A percentile compares a stretch with the other conserved stretches of the same genome.
phyloP scores from a whole-genome alignment of 1,140 invertebrate genomes.

The Orussus abietinus region DNA sequence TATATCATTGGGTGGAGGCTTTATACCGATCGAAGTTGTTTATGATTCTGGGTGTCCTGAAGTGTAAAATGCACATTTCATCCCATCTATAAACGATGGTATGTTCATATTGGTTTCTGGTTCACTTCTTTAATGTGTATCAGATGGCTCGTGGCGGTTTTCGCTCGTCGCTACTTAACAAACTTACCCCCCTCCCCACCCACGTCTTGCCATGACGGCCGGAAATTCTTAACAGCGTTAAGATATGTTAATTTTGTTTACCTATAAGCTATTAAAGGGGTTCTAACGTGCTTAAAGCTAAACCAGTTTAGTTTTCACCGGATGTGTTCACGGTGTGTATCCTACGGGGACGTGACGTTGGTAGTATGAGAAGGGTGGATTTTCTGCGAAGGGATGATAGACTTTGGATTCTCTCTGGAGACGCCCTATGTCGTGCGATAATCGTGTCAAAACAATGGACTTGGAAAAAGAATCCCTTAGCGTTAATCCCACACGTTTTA shows the following conservation, averaged over 20 bases:
- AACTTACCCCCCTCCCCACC: constrained; percentile 17
- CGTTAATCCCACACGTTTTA: no score
- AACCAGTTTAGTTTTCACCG: constrained; percentile 53
- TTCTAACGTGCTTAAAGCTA: constrained; percentile 53
- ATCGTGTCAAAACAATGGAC: no score
- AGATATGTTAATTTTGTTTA: constrained; percentile 57
- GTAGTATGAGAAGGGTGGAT: constrained; percentile 15
- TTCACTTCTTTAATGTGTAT: constrained; percentile 19
- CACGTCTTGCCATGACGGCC: no score
- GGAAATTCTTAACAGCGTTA: constrained; percentile 55
- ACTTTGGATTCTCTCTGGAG: constrained; percentile 8
- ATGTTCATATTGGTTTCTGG: no score
- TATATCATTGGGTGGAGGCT: no score
- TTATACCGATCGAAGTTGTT: no score
- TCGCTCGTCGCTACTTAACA: constrained; percentile 23
- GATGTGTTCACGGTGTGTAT: constrained; percentile 43
- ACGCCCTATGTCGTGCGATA: no score
- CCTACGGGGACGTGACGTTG: constrained; percentile 28
- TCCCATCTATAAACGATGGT: no score
- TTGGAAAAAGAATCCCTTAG: no score
- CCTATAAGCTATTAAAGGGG: constrained; percentile 55
- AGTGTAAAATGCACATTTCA: no score
- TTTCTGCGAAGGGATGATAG: background rate
- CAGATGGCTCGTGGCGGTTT: constrained; percentile 22
- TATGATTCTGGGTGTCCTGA: no score